Evolutionary conservation across 37 sponge, comb jelly and placozoan species (phyloP).

Genomic region (Beroe forskalii): DNA sequence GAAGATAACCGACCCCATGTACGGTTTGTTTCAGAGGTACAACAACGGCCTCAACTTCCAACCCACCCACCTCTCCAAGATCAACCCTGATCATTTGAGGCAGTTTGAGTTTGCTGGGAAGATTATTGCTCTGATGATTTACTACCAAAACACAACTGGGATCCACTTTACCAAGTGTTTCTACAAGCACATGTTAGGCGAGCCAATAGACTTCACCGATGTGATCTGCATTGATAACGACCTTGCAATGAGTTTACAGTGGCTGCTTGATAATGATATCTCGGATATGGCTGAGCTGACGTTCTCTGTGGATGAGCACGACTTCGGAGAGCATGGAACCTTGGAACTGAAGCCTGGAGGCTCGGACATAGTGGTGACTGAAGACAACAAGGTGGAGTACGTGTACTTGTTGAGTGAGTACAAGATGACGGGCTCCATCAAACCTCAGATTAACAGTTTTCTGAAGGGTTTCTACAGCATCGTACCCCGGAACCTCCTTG

Average conservation of each 20-base stretch:
- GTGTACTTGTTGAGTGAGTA: slow-evolving; percentile 31
- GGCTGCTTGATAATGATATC: slow-evolving; percentile 60
- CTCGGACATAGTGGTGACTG: slow-evolving; percentile 51
- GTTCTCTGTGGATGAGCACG: slow-evolving; percentile 9
- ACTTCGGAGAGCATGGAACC: slow-evolving; percentile 49
- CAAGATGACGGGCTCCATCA: slow-evolving; percentile 51
- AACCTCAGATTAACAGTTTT: slow-evolving; percentile 38
- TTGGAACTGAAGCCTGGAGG: slow-evolving; percentile 38
- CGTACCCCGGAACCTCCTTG: slow-evolving; percentile 37
- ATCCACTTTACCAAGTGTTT: slow-evolving; percentile 50
- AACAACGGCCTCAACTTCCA: slow-evolving; percentile 53
- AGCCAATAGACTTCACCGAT: slow-evolving; percentile 44
- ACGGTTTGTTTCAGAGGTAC: slow-evolving; percentile 43
- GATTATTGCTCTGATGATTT: slow-evolving; percentile 52
- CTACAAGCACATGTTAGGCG: slow-evolving; percentile 57
- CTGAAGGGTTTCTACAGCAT: slow-evolving; percentile 51
- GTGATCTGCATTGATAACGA: slow-evolving; percentile 46
- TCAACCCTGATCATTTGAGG: slow-evolving; percentile 47
- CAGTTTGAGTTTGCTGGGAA: slow-evolving; percentile 62
- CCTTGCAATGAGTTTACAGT: slow-evolving; percentile 31
- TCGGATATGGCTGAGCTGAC: slow-evolving; percentile 47
- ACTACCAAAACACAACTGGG: slow-evolving; percentile 35
- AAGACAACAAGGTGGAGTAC: slow-evolving; percentile 71
- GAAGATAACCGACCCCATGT: slow-evolving; percentile 54
- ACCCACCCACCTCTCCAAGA: slow-evolving; percentile 33